phyloP scores from a whole-genome alignment of 2,888 invertebrate species.

The Drosophila trichaetosa region DNA sequence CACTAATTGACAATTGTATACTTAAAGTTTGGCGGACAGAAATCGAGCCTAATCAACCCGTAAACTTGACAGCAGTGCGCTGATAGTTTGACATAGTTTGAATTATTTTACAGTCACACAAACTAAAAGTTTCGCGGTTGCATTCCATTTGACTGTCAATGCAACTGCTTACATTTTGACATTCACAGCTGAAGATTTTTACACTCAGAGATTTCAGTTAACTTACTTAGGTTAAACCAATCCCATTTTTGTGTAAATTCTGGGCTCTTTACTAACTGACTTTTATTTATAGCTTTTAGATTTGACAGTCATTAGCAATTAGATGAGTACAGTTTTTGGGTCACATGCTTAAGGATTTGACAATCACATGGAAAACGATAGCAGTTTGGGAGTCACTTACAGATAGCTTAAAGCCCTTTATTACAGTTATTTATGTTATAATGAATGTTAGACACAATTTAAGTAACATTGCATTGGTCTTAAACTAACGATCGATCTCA shows the following conservation, averaged over 20 bases:
- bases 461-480: neutral
- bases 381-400: neutral
- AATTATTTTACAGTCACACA: neutral
- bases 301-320: neutral
- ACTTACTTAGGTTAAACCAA: too few species aligned
- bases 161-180: neutral
- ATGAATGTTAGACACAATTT: neutral
- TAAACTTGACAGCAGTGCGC: neutral
- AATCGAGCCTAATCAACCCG: neutral
- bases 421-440: fast-evolving
- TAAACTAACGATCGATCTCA: slow-evolving; percentile 87
- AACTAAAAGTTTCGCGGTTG: neutral
- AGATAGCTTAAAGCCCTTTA: neutral
- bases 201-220: neutral
- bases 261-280: neutral
- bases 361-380: neutral
- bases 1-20: neutral
- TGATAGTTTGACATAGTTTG: neutral
- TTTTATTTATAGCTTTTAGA: too few species aligned
- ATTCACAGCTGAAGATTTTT: neutral
- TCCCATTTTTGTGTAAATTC: neutral
- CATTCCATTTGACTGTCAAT: neutral
- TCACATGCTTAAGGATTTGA: fast-evolving
- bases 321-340: neutral
- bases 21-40: neutral